These are phyloP conservation scores for Portunus trituberculatus DNA, from an alignment of 1,140 invertebrate genomes.

Conservation along the genomic window DNA sequence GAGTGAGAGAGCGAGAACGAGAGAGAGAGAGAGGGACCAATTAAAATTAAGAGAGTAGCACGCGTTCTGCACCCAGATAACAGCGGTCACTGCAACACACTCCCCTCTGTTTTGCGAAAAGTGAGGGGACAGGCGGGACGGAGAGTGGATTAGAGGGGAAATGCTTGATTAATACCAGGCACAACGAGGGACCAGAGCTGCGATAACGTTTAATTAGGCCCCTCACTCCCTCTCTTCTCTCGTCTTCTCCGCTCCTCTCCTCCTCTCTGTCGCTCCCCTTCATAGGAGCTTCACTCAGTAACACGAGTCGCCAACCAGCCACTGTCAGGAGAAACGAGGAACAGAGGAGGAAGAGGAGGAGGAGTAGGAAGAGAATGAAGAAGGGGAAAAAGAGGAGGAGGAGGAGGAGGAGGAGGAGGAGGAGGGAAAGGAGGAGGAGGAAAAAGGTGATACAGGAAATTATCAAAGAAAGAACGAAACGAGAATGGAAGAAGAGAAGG, in stretches of 20 bases:
- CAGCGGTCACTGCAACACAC: not conserved
- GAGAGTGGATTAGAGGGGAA: slow-evolving; percentile 4
- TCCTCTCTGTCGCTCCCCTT: not conserved
- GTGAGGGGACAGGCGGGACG: not conserved
- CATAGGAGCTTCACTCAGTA: not conserved
- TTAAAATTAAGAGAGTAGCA: not conserved
- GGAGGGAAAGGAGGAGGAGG: not conserved
- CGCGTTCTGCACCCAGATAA: not conserved
- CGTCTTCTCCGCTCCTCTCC: not conserved
- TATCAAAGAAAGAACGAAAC: not conserved
- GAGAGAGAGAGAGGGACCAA: not conserved
- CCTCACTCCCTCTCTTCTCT: not conserved
- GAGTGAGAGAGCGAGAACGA: no score
- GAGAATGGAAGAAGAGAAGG: not conserved
- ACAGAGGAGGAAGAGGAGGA: not conserved
- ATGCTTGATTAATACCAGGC: slow-evolving; percentile 22
- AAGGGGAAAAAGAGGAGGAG: not conserved
- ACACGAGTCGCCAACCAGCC: slow-evolving; percentile 8
- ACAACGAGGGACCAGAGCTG: not conserved
- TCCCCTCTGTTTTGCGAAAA: not conserved
- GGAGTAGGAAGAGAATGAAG: not conserved
- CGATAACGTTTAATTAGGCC: slow-evolving; percentile 22
- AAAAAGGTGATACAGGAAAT: not conserved
- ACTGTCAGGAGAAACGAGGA: not conserved
- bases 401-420: not conserved